Evolutionary conservation across 2,113 vertebrate species (phyloP).

Genomic region (Edolisoma coerulescens): DNA sequence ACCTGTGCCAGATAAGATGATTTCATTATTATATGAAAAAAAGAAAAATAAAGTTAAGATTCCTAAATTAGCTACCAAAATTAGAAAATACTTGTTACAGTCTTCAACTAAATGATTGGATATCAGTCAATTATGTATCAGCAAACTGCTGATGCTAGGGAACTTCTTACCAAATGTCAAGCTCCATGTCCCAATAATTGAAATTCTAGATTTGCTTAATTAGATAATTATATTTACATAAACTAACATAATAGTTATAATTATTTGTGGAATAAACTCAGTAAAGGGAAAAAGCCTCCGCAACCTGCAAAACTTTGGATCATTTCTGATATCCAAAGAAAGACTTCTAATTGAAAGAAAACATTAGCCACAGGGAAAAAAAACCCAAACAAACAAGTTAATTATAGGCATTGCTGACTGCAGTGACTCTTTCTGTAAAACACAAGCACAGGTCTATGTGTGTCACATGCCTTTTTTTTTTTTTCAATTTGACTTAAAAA

Average conservation of each 20-base stretch:
- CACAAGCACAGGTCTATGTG: not conserved
- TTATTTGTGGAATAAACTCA: not conserved
- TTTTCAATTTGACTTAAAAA: not conserved
- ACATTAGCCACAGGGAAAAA: not conserved
- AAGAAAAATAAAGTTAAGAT: not conserved
- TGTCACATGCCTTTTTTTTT: not conserved
- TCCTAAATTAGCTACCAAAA: not conserved
- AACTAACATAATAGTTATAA: not conserved
- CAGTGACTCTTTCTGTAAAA: not conserved
- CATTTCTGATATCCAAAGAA: not conserved
- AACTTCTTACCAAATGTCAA: not conserved
- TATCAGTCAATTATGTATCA: not conserved
- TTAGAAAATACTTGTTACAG: not conserved
- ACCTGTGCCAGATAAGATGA: not conserved
- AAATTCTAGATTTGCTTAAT: not conserved
- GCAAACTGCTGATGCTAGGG: not conserved
- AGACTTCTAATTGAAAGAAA: not conserved
- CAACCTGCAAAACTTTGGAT: not conserved
- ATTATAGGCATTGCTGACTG: not conserved
- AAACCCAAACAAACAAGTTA: not conserved
- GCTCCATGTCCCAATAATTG: not conserved
- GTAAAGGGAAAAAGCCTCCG: rapidly evolving
- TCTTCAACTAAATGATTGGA: not conserved
- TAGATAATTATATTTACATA: not conserved
- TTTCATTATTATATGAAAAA: not conserved